These are phyloP conservation scores for Nematolebias whitei DNA, from an alignment of 2,113 vertebrate species.

Conservation along the genomic window DNA sequence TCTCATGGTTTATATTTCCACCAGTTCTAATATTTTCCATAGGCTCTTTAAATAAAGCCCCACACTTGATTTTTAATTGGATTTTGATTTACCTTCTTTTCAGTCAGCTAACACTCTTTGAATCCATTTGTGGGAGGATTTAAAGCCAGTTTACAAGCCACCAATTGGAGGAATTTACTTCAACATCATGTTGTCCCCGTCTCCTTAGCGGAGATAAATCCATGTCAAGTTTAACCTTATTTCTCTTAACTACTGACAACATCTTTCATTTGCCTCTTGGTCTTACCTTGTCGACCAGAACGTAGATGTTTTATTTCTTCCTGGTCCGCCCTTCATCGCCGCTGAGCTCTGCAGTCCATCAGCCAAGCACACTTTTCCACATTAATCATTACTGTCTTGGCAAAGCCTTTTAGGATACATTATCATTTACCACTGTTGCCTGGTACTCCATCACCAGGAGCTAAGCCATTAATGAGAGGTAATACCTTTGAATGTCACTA, in stretches of 20 bases:
- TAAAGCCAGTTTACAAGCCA: background rate
- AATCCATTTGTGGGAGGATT: background rate
- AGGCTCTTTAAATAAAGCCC: too few relatives aligned
- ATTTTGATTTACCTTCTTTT: too few relatives aligned
- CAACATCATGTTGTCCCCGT: background rate
- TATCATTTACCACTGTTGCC: conserved; percentile 28
- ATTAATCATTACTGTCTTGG: conserved; percentile 59
- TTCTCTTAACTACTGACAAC: background rate
- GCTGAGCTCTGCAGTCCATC: conserved; percentile 12
- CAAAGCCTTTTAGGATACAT: conserved; percentile 60
- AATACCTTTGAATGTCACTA: conserved; percentile 55
- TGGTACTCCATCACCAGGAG: conserved; percentile 51
- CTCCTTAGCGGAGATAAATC: conserved; percentile 4
- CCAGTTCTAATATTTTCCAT: too few relatives aligned
- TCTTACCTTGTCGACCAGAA: background rate
- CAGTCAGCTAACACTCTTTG: too few relatives aligned
- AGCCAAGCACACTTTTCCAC: conserved; percentile 22
- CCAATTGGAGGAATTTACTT: background rate
- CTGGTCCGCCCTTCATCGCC: background rate
- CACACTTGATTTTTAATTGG: too few relatives aligned
- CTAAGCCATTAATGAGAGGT: conserved; percentile 56
- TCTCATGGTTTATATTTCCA: too few relatives aligned
- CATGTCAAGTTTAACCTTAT: background rate
- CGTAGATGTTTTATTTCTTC: background rate
- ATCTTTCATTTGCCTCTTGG: conserved; percentile 2